phyloP scores from a whole-genome alignment of 1,140 invertebrate species.

The Pissodes strobi region DNA sequence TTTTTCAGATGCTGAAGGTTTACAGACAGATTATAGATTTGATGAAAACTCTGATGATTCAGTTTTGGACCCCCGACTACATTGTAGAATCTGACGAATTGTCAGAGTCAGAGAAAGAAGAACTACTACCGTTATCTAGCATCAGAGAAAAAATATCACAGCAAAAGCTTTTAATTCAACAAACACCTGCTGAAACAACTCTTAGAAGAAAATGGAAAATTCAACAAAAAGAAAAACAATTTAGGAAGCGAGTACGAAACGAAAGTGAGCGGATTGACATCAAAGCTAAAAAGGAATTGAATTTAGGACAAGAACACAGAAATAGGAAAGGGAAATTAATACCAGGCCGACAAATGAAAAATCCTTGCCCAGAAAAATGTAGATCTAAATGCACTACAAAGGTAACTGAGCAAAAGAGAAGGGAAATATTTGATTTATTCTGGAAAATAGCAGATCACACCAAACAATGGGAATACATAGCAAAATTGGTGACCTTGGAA shows the following conservation, averaged over 20 bases:
- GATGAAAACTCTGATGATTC: too few relatives aligned
- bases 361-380: neutral
- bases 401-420: neutral
- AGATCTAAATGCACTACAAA: neutral
- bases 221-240: constrained; percentile 7
- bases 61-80: neutral
- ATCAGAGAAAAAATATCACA: too few relatives aligned
- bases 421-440: too few relatives aligned
- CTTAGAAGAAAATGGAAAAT: constrained; percentile 3
- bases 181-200: neutral
- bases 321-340: neutral
- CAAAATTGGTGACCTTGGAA: constrained; percentile 10
- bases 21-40: too few relatives aligned
- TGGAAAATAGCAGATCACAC: too few relatives aligned
- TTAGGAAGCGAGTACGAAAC: constrained; percentile 1
- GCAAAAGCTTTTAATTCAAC: neutral
- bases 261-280: too few relatives aligned
- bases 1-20: too few relatives aligned
- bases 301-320: too few relatives aligned
- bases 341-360: neutral
- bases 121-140: too few relatives aligned
- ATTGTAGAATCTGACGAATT: neutral
- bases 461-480: neutral
- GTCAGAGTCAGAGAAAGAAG: too few relatives aligned
- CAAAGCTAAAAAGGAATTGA: too few relatives aligned